Conservation (phyloP, 1,140 invertebrate genomes). For the Himalopsyche phryganea region DNA sequence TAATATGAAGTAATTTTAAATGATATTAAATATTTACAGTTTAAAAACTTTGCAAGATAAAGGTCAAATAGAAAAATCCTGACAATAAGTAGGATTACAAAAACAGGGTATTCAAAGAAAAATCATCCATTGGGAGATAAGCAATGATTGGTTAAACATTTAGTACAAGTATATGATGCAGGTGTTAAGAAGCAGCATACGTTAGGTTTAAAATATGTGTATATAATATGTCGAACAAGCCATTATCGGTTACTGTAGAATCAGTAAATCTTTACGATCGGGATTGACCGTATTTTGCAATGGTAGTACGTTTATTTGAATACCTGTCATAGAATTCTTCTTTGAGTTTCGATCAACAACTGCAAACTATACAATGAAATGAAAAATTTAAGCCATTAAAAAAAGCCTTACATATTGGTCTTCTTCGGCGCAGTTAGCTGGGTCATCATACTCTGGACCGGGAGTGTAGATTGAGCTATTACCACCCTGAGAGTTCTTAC, state of each 20-base stretch:
- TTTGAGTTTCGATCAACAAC: too few species aligned
- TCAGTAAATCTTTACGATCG: too few species aligned
- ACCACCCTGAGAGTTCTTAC: conserved; percentile 62
- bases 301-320: too few species aligned
- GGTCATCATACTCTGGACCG: conserved; percentile 83
- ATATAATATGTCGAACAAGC: background rate
- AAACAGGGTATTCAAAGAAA: background rate
- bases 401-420: conserved; percentile 67
- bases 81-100: background rate
- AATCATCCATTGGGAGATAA: background rate
- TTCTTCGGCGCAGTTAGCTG: conserved; percentile 82
- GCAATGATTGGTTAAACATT: background rate
- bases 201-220: background rate
- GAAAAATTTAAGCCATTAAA: background rate
- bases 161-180: background rate
- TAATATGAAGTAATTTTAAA: too few species aligned
- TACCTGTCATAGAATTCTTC: too few species aligned
- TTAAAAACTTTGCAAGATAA: background rate
- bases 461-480: conserved; percentile 69
- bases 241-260: too few species aligned
- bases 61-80: background rate
- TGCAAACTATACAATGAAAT: background rate
- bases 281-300: too few species aligned
- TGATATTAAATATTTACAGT: too few species aligned
- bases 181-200: background rate